Percentiles rank a stretch among this genome's conserved stretches.
Evolutionary conservation across 2,888 invertebrate species (phyloP).

Genomic region (Plutella xylostella): DNA sequence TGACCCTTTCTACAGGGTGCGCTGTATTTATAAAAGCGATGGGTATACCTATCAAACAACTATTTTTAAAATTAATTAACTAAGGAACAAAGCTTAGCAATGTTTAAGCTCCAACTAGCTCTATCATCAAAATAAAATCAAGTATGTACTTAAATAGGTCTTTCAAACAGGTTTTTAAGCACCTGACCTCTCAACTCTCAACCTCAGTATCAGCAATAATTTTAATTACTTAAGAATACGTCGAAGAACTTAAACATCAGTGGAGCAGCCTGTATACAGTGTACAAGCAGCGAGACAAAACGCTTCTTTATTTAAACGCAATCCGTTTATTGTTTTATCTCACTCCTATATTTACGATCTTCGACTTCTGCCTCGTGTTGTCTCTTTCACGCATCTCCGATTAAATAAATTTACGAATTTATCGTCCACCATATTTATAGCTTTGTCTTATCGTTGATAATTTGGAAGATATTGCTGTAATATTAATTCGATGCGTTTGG

Average conservation of each 20-base stretch:
- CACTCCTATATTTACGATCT: conserved; percentile 58
- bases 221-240: too few species aligned
- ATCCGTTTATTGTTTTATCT: conserved; percentile 70
- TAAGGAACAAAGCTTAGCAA: not conserved
- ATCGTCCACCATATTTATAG: conserved; percentile 49
- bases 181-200: too few species aligned
- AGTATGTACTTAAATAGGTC: too few species aligned
- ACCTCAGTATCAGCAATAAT: too few species aligned
- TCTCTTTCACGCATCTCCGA: conserved; percentile 31
- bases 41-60: not conserved
- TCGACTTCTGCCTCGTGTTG: conserved; percentile 31
- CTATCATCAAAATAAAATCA: too few species aligned
- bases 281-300: conserved; percentile 55
- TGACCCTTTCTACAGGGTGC: conserved; percentile 33
- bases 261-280: conserved; percentile 42
- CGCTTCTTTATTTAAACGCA: conserved; percentile 65
- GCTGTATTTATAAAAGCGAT: too few species aligned
- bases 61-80: not conserved
- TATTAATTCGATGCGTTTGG: conserved; percentile 45
- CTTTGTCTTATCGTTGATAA: conserved; percentile 48
- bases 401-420: conserved; percentile 59
- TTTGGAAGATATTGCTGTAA: conserved; percentile 48
- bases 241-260: not conserved
- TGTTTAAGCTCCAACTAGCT: too few species aligned
- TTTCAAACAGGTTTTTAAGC: too few species aligned